A percentile compares a stretch with the other conserved stretches of the same genome.
phyloP scores from a whole-genome alignment of 2,113 vertebrate species.

The Caretta caretta region DNA sequence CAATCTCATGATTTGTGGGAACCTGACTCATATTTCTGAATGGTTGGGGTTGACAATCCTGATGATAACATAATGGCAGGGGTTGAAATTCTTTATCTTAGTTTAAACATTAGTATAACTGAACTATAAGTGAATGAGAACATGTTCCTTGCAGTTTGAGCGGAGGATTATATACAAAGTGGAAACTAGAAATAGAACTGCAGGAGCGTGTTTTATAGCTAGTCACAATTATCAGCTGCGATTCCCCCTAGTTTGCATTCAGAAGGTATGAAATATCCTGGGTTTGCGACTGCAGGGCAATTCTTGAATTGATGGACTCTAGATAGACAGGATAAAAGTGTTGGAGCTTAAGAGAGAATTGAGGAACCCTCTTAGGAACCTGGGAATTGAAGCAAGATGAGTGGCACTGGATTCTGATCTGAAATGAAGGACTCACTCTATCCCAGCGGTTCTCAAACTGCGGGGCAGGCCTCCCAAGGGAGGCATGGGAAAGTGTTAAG shows the following conservation, averaged over 20 bases:
- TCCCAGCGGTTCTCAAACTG: not conserved
- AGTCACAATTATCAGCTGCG: not conserved
- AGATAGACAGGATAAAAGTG: not conserved
- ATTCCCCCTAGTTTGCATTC: not conserved
- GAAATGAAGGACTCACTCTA: not conserved
- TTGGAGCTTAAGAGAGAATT: slow-evolving; percentile 10
- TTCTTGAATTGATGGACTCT: not conserved
- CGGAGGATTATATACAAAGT: not conserved
- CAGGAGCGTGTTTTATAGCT: not conserved
- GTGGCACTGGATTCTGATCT: not conserved
- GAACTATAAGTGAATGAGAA: slow-evolving; percentile 5
- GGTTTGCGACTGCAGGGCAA: not conserved
- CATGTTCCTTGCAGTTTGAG: not conserved
- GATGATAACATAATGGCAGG: not conserved
- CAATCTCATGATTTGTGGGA: not conserved
- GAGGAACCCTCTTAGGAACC: not conserved
- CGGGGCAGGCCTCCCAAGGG: too few species aligned
- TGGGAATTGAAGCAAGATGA: not conserved
- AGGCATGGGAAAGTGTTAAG: too few species aligned
- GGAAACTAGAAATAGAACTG: not conserved
- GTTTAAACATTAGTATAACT: not conserved
- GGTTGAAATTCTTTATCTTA: not conserved
- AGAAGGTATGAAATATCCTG: not conserved
- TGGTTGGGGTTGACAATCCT: not conserved
- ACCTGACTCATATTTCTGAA: rapidly evolving